Conservation (phyloP, 2,888 invertebrate genomes). For the Hyposoter dolosus region DNA sequence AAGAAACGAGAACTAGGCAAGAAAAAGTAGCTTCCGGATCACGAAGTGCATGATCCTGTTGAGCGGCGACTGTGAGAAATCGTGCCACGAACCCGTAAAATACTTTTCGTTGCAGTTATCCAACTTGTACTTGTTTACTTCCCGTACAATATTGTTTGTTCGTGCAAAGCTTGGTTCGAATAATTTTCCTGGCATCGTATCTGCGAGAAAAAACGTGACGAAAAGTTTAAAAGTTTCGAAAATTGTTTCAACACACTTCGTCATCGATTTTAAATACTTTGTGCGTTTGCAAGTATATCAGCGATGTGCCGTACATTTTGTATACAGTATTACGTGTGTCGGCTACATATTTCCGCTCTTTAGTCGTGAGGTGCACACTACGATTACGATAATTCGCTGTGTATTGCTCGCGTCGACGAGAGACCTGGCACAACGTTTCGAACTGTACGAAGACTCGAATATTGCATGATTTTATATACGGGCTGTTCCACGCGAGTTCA, state of each 20-base stretch:
- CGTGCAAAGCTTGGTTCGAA: neutral
- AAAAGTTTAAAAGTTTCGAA: neutral
- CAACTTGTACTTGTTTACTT: conserved; percentile 4
- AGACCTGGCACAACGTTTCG: conserved; percentile 41
- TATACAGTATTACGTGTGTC: conserved; percentile 41
- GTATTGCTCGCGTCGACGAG: conserved; percentile 40
- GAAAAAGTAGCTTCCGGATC: conserved; percentile 43
- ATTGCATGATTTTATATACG: conserved; percentile 21
- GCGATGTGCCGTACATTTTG: neutral
- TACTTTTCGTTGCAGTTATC: conserved; percentile 11
- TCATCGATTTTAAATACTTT: neutral
- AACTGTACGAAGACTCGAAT: conserved; percentile 22
- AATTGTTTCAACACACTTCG: neutral
- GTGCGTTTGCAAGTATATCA: neutral
- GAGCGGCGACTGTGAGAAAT: neutral
- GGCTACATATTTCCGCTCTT: conserved; percentile 72
- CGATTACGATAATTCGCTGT: conserved; percentile 71
- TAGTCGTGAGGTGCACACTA: conserved; percentile 68
- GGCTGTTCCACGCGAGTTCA: neutral
- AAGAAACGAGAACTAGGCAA: conserved; percentile 43
- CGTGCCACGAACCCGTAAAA: conserved; percentile 27
- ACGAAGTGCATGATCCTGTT: conserved; percentile 36
- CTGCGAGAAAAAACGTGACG: neutral
- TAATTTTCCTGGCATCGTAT: neutral
- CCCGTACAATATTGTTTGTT: neutral